Evolutionary conservation across 2,113 vertebrate genomes (phyloP).

Genomic region (Pollimyrus isidori): DNA sequence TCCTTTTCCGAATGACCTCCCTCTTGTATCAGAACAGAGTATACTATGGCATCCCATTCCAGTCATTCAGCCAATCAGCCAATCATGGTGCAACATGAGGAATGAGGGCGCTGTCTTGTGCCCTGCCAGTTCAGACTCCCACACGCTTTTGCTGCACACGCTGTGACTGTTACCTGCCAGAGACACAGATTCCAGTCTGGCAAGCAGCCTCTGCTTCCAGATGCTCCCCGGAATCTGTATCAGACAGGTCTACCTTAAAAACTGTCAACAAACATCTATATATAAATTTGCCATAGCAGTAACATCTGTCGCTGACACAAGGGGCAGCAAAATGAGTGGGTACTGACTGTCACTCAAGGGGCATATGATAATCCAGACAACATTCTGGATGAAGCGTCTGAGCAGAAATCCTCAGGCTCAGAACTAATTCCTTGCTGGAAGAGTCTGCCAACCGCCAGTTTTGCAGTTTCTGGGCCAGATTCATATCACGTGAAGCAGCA

Average conservation of each 20-base stretch:
- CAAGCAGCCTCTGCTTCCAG: not conserved
- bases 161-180: not conserved
- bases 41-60: not conserved
- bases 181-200: not conserved
- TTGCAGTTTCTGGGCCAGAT: not conserved
- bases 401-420: not conserved
- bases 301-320: not conserved
- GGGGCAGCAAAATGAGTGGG: not conserved
- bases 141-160: not conserved
- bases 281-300: not conserved
- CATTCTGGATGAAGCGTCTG: not conserved
- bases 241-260: not conserved
- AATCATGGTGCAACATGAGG: not conserved
- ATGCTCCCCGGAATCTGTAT: not conserved
- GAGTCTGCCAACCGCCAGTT: not conserved
- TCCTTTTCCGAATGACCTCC: not conserved
- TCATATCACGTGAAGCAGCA: not conserved
- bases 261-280: not conserved
- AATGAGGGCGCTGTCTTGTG: not conserved
- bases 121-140: not conserved
- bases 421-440: not conserved
- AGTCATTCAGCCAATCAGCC: not conserved
- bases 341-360: not conserved
- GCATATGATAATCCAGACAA: not conserved
- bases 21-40: conserved; percentile 5